Conservation (phyloP, 35 echinoderm and acorn worm species). For the Strongylocentrotus purpuratus region DNA sequence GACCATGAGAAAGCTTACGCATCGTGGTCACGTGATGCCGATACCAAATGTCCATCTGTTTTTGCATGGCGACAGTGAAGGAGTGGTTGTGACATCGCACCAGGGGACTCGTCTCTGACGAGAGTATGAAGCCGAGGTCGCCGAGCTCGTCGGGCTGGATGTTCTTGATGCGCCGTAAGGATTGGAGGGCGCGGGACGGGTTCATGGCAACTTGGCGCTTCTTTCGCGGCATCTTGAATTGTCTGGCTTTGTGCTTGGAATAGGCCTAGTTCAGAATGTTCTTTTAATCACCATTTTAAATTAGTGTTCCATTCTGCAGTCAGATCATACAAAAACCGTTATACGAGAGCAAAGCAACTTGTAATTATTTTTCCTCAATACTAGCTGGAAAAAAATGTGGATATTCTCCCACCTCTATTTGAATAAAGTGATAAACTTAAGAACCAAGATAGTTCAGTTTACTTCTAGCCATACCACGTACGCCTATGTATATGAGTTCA, state of each 20-base stretch:
- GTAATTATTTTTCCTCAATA: too few species aligned
- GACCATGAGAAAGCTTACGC: slow-evolving; percentile 17
- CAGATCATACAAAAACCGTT: too few species aligned
- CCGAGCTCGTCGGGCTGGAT: slow-evolving; percentile 14
- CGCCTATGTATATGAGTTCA: too few species aligned
- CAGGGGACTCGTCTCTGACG: slow-evolving; percentile 7
- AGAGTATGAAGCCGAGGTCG: not conserved
- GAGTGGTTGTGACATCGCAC: slow-evolving; percentile 13
- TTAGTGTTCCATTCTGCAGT: too few species aligned
- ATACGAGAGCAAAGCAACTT: too few species aligned
- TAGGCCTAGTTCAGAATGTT: not conserved
- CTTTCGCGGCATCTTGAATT: not conserved
- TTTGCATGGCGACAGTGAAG: slow-evolving; percentile 29
- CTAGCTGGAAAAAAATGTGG: too few species aligned
- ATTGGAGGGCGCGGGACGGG: not conserved
- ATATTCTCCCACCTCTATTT: too few species aligned
- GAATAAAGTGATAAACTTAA: too few species aligned
- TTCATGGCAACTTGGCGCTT: not conserved
- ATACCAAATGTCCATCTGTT: slow-evolving; percentile 37
- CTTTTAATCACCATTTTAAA: too few species aligned
- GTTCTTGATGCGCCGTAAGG: slow-evolving; percentile 8
- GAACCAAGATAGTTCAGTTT: too few species aligned
- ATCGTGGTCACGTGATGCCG: slow-evolving; percentile 43
- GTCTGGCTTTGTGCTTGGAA: not conserved
- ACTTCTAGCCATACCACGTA: too few species aligned